Evolutionary conservation across 2,797 vertebrate species (phyloP).

Genomic region (Choloepus didactylus): DNA sequence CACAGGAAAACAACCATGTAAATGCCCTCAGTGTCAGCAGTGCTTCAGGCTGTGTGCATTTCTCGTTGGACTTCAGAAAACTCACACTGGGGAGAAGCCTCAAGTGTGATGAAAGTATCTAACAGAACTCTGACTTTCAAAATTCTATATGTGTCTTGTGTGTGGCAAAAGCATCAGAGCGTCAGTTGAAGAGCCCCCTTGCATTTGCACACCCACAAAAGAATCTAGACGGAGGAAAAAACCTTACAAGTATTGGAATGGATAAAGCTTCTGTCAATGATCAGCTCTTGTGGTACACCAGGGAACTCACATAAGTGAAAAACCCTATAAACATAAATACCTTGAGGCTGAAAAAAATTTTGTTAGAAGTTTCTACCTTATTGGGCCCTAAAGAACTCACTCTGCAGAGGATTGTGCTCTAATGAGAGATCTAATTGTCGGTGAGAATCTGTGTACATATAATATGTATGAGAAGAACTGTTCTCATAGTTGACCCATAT

Average conservation of each 20-base stretch:
- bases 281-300: not conserved
- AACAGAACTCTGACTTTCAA: slow-evolving; percentile 61
- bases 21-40: slow-evolving; percentile 22
- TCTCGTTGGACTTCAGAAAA: slow-evolving; percentile 41
- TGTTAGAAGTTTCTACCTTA: slow-evolving; percentile 41
- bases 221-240: slow-evolving; percentile 15
- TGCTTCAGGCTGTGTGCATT: not conserved
- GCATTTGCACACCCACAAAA: slow-evolving; percentile 33
- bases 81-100: not conserved
- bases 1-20: slow-evolving; percentile 15
- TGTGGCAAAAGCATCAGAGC: slow-evolving; percentile 61
- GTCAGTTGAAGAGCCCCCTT: slow-evolving; percentile 56
- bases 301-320: slow-evolving; percentile 40
- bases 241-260: not conserved
- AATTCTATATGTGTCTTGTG: slow-evolving; percentile 50
- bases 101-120: slow-evolving; percentile 12
- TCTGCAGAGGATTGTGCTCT: slow-evolving; percentile 9
- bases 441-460: slow-evolving; percentile 71
- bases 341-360: slow-evolving; percentile 9
- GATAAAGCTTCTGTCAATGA: slow-evolving; percentile 22
- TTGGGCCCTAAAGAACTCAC: not conserved
- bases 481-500: slow-evolving; percentile 27
- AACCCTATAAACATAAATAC: not conserved
- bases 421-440: not conserved
- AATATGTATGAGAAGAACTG: slow-evolving; percentile 31